Evolutionary conservation across 1,140 invertebrate genomes (phyloP).

Genomic region (Anoplolepis gracilipes): DNA sequence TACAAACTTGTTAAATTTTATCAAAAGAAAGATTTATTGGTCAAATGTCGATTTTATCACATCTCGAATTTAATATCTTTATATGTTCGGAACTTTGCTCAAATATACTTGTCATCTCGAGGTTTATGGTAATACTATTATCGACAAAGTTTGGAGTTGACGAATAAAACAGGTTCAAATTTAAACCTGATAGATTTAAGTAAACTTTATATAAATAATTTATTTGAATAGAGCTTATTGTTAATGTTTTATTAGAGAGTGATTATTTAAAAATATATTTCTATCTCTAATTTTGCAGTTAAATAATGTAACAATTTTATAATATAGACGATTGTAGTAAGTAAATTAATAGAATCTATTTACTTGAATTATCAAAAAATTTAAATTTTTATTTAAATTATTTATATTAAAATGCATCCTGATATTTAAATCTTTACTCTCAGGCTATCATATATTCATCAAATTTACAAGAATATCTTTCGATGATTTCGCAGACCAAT

Average conservation of each 20-base stretch:
- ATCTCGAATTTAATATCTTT: not conserved
- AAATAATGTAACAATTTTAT: constrained; percentile 1
- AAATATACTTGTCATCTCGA: not conserved
- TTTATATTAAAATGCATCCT: not conserved
- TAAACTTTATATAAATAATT: too few species aligned
- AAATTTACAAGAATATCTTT: not conserved
- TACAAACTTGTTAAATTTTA: not conserved
- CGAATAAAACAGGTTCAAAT: not conserved
- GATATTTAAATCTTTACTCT: not conserved
- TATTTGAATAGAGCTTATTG: not conserved
- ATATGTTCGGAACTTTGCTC: not conserved
- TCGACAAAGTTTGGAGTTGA: not conserved
- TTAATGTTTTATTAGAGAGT: not conserved
- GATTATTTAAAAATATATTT: constrained; percentile 7
- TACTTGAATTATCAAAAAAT: not conserved
- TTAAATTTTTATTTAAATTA: not conserved
- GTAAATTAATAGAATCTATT: not conserved
- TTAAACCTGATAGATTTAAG: not conserved
- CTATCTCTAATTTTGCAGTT: not conserved
- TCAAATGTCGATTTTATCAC: not conserved
- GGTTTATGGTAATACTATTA: not conserved
- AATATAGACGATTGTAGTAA: not conserved
- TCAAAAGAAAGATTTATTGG: not conserved
- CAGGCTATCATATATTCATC: not conserved
- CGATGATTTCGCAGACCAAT: not conserved